phyloP scores from a whole-genome alignment of 2,797 vertebrate species.

The Cephalopachus bancanus region DNA sequence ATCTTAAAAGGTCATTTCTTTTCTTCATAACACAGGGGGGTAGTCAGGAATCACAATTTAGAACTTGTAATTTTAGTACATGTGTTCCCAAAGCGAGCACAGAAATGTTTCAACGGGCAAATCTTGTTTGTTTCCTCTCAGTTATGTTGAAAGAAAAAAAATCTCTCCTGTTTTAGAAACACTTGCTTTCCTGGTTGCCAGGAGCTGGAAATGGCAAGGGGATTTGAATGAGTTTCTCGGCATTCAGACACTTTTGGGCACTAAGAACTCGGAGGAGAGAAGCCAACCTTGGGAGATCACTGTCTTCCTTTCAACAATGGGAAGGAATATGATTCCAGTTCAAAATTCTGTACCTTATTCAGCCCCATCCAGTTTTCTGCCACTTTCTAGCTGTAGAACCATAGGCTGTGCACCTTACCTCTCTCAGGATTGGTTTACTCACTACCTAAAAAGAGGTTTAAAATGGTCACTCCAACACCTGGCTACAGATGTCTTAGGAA shows the following conservation, averaged over 20 bases:
- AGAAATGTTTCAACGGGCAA: neutral
- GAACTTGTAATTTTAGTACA: neutral
- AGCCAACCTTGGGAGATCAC: neutral
- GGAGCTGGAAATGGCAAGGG: neutral
- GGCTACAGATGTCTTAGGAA: neutral
- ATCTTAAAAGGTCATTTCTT: neutral
- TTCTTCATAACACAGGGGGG: neutral
- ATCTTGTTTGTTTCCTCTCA: conserved; percentile 23
- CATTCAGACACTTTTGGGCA: neutral
- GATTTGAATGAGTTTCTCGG: neutral
- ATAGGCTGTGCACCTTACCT: neutral
- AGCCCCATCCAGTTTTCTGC: neutral
- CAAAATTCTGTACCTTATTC: conserved; percentile 8
- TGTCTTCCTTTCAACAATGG: neutral
- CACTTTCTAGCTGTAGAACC: neutral
- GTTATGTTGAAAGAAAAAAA: neutral
- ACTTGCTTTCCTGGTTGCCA: neutral
- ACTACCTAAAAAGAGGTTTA: conserved; percentile 48
- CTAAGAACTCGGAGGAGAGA: neutral
- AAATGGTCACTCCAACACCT: neutral
- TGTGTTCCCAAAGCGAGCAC: no score
- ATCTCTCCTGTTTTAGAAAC: neutral
- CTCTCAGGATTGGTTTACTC: neutral
- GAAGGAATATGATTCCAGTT: neutral
- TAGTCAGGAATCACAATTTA: neutral